Percentiles rank a stretch among this genome's conserved stretches.
phyloP scores from a whole-genome alignment of 2,797 vertebrate species.

The Microtus californicus region DNA sequence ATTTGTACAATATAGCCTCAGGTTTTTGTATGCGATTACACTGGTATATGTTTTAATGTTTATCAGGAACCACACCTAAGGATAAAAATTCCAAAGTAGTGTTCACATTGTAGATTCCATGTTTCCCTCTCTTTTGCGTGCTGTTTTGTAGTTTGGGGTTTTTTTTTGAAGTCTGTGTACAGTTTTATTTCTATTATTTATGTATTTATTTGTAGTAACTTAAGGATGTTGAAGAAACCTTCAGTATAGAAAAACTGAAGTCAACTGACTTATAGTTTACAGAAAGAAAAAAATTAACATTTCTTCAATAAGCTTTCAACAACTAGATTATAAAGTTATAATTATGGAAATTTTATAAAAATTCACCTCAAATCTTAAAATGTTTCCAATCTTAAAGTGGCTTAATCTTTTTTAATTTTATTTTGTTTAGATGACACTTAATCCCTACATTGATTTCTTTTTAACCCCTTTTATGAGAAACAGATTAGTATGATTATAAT shows the following conservation, averaged over 20 bases:
- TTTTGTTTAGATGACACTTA: conserved; percentile 65
- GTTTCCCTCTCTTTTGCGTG: conserved; percentile 51
- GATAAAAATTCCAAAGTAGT: conserved; percentile 57
- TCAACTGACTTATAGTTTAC: conserved; percentile 60
- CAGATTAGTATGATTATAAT: conserved; percentile 54
- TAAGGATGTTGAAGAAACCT: conserved; percentile 58
- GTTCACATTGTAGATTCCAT: conserved; percentile 53
- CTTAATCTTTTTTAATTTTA: conserved; percentile 57
- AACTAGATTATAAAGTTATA: conserved; percentile 43
- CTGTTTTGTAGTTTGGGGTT: conserved; percentile 20
- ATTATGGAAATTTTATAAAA: conserved; percentile 67
- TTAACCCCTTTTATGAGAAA: conserved; percentile 84
- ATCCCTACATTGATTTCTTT: conserved; percentile 60
- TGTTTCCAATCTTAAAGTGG: conserved; percentile 39
- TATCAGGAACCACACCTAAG: conserved; percentile 52
- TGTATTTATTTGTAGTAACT: conserved; percentile 18
- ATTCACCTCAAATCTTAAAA: conserved; percentile 59
- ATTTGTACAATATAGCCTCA: conserved; percentile 55
- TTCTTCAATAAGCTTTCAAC: conserved; percentile 59
- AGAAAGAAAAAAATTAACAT: conserved; percentile 42
- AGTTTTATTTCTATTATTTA: conserved; percentile 39
- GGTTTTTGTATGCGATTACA: conserved; percentile 61
- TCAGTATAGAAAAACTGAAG: conserved; percentile 65
- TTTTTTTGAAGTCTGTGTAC: conserved; percentile 4
- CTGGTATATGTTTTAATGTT: conserved; percentile 60